Conservation (phyloP, 1,140 invertebrate species). For the Camponotus floridanus region DNA sequence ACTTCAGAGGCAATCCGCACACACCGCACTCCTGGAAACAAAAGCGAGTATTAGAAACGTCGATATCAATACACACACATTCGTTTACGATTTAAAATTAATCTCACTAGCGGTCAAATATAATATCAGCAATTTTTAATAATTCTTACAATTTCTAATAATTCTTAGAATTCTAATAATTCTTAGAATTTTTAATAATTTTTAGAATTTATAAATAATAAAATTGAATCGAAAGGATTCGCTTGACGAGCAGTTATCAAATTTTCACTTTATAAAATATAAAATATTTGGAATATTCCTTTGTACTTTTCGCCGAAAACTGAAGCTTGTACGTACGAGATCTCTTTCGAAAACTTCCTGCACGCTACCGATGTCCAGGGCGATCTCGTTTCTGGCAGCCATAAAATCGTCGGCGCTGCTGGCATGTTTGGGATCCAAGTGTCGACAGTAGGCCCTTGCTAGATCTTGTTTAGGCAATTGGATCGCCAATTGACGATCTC, state of each 20-base stretch:
- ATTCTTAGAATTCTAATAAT: too few relatives aligned
- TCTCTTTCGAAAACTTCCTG: slow-evolving; percentile 86
- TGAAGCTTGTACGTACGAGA: slow-evolving; percentile 83
- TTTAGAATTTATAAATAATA: too few relatives aligned
- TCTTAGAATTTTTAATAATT: too few relatives aligned
- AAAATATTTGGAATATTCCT: neutral
- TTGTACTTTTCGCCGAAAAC: neutral
- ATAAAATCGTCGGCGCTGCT: slow-evolving; percentile 95
- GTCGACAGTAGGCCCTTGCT: slow-evolving; percentile 94
- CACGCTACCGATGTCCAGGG: slow-evolving; percentile 96
- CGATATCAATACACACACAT: neutral
- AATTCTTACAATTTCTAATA: too few relatives aligned
- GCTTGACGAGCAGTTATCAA: neutral
- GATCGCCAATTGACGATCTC: slow-evolving; percentile 93
- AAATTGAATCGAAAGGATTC: neutral
- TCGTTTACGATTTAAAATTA: neutral
- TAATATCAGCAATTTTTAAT: too few relatives aligned
- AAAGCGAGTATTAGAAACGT: slow-evolving; percentile 28
- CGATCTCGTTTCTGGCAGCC: slow-evolving; percentile 96
- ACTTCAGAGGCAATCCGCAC: slow-evolving; percentile 88
- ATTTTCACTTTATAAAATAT: neutral
- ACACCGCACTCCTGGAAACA: slow-evolving; percentile 87
- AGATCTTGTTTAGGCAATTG: slow-evolving; percentile 98
- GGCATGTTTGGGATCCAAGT: slow-evolving; percentile 92
- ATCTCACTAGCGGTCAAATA: neutral